Base-by-base conservation (phyloP, 2,888 invertebrate species). In the Miltochrista miniata region DNA sequence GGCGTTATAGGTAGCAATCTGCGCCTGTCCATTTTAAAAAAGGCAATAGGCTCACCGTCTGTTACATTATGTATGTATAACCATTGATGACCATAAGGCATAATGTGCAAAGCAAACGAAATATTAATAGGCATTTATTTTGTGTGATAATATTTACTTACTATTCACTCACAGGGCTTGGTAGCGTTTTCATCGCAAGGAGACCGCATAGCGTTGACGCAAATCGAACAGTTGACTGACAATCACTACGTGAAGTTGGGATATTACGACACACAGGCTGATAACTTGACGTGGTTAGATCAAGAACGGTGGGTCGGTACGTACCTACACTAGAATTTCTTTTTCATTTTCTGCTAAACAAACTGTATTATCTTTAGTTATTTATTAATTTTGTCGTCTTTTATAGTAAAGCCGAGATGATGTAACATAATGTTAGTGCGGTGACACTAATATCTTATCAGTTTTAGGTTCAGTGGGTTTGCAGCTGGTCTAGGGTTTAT, bases 101-200 rank as follows among this genome's bases (percentile, higher is more conserved):
- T n/a, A n/a, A n/a, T n/a, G n/a, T n/a, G n/a, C n/a, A n/a, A n/a
- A n/a, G n/a, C n/a, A n/a, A n/a, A n/a, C n/a, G n/a, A n/a, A n/a
- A n/a, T n/a, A n/a, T n/a, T n/a, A n/a, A n/a, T n/a, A n/a, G n/a
- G n/a, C n/a, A n/a, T n/a, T n/a, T n/a, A n/a, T n/a, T n/a, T n/a
- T n/a, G n/a, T n/a, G n/a, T n/a, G 5, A 24, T 2, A 24, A 24
- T 24, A 5, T 24, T 24, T 24, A 5, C 18, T 24, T 24, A 24
- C 18, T 5, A 24, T 15, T 45, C 14, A 1, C 35, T n/a, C 33
- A 12, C 86, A 99, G 99, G 99, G 99, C 41, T 94, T 96, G 74
- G 99, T 99, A 57, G 99, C 98, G 34, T 99, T 99, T 91, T 98
- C 98, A 68, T 98, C 98, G 8, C 97, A 97, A 91, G 99, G 99